Evolutionary conservation across 2,888 invertebrate species (phyloP), one percentile per base, ranked within the genome.

Genomic region (Cryptocephalus primarius): DNA sequence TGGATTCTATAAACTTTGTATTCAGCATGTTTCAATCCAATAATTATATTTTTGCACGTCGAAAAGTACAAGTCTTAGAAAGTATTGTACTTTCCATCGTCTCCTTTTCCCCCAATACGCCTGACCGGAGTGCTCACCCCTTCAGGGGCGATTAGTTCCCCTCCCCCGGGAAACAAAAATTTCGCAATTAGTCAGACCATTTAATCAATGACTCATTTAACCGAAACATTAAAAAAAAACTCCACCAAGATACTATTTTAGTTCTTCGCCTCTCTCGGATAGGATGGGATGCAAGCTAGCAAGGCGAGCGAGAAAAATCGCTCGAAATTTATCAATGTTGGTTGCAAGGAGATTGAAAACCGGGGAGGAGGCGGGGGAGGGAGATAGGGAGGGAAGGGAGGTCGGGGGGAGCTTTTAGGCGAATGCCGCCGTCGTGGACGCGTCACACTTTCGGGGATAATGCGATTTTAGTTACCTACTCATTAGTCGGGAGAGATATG

Each of bases 261-360:
- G 65, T 68, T 66, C 64, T 63, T 63, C 44, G 31, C 22, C 12
- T 22, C 9, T 9, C 14, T 48, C 34, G 60, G 59, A 59, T 60
- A 62, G 62, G 63, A 65, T 63, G 65, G 64, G 65, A 63, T 62
- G 22, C 22, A 22, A 22, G 22, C 22, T 22, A 22, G 63, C 62
- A 62, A 63, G 58, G 58, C 60, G 58, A 66, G 71, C 67, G 70
- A 74, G 75, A 76, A 75, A 75, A 75, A 75, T 74, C 68, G 72
- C 68, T 65, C 60, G 59, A 62, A 66, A 75, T 75, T 73, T 73
- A 72, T 75, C 74, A 74, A 66, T 59, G 69, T 69, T 67, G 54
- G 58, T 60, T 59, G 64, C 63, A 63, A 64, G 67, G 61, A 69
- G 69, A 70, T 69, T 69, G 68, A 69, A 69, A 65, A 22, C 22